These are phyloP conservation scores for Sarcophaga bullata DNA, from an alignment of 1,140 invertebrate genomes.

Conservation along the genomic window DNA sequence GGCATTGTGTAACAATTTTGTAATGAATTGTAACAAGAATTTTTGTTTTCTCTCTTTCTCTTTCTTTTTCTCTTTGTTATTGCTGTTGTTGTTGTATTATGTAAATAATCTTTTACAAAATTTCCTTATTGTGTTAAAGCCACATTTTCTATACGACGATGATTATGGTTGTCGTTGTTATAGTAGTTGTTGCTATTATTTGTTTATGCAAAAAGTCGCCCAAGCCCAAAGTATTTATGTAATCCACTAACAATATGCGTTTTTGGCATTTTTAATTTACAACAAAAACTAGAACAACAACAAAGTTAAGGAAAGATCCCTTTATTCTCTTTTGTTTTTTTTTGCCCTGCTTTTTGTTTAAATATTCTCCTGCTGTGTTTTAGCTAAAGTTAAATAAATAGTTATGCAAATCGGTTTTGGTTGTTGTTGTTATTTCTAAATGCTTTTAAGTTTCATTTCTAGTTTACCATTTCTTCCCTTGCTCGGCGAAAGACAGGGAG, in stretches of 20 bases:
- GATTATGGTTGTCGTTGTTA: neutral
- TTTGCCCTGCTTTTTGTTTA: neutral
- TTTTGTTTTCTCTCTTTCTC: neutral
- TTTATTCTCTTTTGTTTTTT: slow-evolving; percentile 7
- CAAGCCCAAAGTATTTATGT: slow-evolving; percentile 8
- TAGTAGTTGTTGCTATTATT: neutral
- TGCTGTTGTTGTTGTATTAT: neutral
- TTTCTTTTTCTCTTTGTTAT: neutral
- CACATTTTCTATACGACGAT: neutral
- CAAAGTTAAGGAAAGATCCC: neutral
- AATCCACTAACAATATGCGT: slow-evolving; percentile 39
- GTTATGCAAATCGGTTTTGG: slow-evolving; percentile 10
- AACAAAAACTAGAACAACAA: neutral
- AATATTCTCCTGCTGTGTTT: neutral
- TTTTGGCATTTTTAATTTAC: slow-evolving; percentile 35
- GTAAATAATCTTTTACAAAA: too few relatives aligned
- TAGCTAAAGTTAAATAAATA: neutral
- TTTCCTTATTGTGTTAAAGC: neutral
- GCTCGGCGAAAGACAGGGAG: too few relatives aligned
- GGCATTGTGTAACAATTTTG: neutral
- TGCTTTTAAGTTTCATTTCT: neutral
- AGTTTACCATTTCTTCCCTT: too few relatives aligned
- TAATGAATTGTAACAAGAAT: neutral
- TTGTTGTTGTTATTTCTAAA: neutral
- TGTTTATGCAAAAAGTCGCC: slow-evolving; percentile 20